phyloP scores from a whole-genome alignment of 2,888 invertebrate species.

The Tupiocoris notatus region DNA sequence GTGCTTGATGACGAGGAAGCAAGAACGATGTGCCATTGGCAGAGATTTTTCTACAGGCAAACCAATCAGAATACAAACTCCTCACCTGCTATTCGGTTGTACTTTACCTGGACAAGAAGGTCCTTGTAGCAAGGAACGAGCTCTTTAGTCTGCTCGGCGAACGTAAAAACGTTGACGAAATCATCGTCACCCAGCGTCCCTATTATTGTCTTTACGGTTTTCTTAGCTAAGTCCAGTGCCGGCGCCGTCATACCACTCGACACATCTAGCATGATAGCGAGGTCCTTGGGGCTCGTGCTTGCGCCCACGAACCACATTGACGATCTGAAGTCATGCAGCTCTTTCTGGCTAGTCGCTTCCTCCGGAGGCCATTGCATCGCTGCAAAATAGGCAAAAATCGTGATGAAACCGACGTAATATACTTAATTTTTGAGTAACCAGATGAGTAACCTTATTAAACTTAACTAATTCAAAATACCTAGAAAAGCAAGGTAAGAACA shows the following conservation, averaged over 20 bases:
- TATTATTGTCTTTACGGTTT: constrained; percentile 83
- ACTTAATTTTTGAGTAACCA: too few species aligned
- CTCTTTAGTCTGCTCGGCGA: constrained; percentile 78
- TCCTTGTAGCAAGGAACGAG: constrained; percentile 89
- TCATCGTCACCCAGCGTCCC: constrained; percentile 96
- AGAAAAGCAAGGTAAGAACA: too few species aligned
- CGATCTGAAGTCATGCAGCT: constrained; percentile 90
- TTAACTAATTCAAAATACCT: too few species aligned
- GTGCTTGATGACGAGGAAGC: too few species aligned
- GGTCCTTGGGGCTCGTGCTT: constrained; percentile 95
- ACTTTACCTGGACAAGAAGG: constrained; percentile 77
- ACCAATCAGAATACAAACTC: too few species aligned
- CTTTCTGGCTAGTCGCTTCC: constrained; percentile 62
- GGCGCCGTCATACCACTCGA: constrained; percentile 85
- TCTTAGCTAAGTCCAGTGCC: constrained; percentile 79
- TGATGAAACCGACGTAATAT: not conserved
- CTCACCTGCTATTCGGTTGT: too few species aligned
- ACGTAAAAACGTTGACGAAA: constrained; percentile 91
- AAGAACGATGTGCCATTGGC: too few species aligned
- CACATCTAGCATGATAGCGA: constrained; percentile 78
- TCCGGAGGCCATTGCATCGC: constrained; percentile 69
- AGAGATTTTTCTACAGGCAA: too few species aligned
- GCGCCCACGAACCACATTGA: constrained; percentile 97
- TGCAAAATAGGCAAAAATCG: constrained; percentile 50
- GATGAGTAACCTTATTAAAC: too few species aligned